phyloP scores from a whole-genome alignment of 2,888 invertebrate species.

The Melinaea marsaeus region DNA sequence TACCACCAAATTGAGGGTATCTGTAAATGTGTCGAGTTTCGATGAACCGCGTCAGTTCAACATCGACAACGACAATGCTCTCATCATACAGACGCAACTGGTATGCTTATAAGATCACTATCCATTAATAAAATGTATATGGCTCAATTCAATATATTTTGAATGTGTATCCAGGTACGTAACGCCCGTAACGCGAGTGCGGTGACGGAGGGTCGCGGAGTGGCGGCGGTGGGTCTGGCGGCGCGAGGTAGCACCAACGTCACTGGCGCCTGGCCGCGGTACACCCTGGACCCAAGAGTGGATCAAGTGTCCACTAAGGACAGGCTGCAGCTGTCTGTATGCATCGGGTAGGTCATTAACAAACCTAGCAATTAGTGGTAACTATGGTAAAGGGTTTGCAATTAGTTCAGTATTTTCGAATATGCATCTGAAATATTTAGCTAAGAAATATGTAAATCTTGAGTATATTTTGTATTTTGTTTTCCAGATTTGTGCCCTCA shows the following conservation, averaged over 20 bases:
- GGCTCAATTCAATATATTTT: no score
- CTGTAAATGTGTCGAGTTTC: conserved; percentile 60
- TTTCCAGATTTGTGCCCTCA: conserved; percentile 79
- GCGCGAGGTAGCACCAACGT: conserved; percentile 91
- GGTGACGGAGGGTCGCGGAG: conserved; percentile 87
- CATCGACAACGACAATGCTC: conserved; percentile 85
- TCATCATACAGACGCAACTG: conserved; percentile 88
- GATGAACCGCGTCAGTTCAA: conserved; percentile 79
- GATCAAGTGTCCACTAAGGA: conserved; percentile 87
- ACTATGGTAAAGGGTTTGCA: neutral
- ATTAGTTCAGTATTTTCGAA: no score
- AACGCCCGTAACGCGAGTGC: conserved; percentile 81
- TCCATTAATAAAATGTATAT: neutral
- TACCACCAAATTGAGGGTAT: conserved; percentile 58
- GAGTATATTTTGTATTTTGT: conserved; percentile 7
- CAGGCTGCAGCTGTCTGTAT: conserved; percentile 88
- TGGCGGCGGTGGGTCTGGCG: conserved; percentile 84
- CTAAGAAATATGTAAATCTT: neutral
- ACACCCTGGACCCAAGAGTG: conserved; percentile 90
- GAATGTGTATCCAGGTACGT: conserved; percentile 42
- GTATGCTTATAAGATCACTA: conserved; percentile 58
- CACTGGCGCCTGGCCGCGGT: conserved; percentile 91
- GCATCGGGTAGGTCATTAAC: conserved; percentile 78
- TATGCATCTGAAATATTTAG: neutral
- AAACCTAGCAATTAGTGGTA: neutral